phyloP scores from a whole-genome alignment of 2,888 invertebrate species.

The Aphrophora alni region DNA sequence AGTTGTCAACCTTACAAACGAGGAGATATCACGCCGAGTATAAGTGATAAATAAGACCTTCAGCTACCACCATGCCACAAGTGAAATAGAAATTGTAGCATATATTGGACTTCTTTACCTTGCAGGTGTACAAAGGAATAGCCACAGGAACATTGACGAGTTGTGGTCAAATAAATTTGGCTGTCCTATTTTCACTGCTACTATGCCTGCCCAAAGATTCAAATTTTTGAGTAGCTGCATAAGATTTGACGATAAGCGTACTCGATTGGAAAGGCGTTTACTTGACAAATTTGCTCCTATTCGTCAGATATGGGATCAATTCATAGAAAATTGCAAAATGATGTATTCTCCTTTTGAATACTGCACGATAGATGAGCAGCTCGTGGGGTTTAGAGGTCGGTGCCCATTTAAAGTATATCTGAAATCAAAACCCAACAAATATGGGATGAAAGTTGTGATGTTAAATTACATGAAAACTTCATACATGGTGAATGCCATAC shows the following conservation, averaged over 20 bases:
- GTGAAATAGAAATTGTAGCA: too few relatives aligned
- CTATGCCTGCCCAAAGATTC: constrained; percentile 20
- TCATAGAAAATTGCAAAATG: constrained; percentile 27
- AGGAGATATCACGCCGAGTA: too few relatives aligned
- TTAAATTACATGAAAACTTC: constrained; percentile 25
- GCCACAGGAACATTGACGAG: too few relatives aligned
- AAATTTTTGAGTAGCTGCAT: constrained; percentile 29
- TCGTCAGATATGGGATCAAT: too few relatives aligned
- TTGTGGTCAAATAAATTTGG: too few relatives aligned
- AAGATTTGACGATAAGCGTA: constrained; percentile 32
- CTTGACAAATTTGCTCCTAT: constrained; percentile 38
- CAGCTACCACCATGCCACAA: too few relatives aligned
- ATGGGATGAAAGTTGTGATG: background rate
- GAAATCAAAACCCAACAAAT: constrained; percentile 30
- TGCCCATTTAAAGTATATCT: constrained; percentile 6
- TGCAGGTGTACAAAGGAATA: too few relatives aligned
- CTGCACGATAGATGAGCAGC: constrained; percentile 35
- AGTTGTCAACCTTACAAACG: too few relatives aligned
- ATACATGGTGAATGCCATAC: background rate
- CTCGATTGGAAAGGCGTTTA: background rate
- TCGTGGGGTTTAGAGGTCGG: constrained; percentile 32
- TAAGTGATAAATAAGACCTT: too few relatives aligned
- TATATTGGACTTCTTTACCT: too few relatives aligned
- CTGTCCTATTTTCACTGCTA: too few relatives aligned
- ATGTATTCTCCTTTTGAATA: too few relatives aligned